These are phyloP conservation scores for Dichetophora obliterata DNA, from an alignment of 2,888 invertebrate genomes.

Conservation along the genomic window DNA sequence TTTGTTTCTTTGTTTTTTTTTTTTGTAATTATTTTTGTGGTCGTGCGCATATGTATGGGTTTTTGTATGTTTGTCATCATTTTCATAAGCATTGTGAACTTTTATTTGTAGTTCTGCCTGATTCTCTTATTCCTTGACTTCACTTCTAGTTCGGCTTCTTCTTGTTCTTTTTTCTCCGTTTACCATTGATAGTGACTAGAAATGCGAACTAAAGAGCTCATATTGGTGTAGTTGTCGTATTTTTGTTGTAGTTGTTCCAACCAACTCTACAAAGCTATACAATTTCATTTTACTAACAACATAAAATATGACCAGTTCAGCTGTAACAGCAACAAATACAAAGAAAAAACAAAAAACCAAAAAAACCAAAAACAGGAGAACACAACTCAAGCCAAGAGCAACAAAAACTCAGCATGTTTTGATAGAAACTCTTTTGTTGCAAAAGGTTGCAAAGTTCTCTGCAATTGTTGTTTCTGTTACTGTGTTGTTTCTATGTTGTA, in stretches of 20 bases:
- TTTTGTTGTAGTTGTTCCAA: background rate
- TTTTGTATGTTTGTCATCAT: background rate
- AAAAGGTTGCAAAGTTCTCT: background rate
- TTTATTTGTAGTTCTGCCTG: background rate
- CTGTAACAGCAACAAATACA: background rate
- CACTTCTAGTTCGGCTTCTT: background rate
- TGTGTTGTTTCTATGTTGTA: conserved; percentile 7
- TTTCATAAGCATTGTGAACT: background rate
- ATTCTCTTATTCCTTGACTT: background rate
- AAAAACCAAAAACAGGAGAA: background rate
- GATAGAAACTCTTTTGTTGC: conserved; percentile 8
- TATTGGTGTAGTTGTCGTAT: no score
- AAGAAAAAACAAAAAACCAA: background rate
- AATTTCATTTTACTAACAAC: conserved; percentile 11
- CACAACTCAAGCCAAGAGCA: background rate
- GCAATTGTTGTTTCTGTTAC: conserved; percentile 12
- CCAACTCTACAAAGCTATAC: background rate
- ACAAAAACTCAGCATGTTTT: conserved; percentile 13
- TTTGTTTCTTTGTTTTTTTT: background rate
- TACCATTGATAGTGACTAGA: conserved; percentile 4
- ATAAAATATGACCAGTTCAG: background rate
- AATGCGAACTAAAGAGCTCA: conserved; percentile 10
- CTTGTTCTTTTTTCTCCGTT: background rate
- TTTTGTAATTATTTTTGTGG: conserved; percentile 3
- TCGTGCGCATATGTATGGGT: background rate